A percentile compares a stretch with the other conserved stretches of the same genome.
These are phyloP conservation scores for Andrena bucephala DNA, from an alignment of 2,888 invertebrate species.

Conservation along the genomic window DNA sequence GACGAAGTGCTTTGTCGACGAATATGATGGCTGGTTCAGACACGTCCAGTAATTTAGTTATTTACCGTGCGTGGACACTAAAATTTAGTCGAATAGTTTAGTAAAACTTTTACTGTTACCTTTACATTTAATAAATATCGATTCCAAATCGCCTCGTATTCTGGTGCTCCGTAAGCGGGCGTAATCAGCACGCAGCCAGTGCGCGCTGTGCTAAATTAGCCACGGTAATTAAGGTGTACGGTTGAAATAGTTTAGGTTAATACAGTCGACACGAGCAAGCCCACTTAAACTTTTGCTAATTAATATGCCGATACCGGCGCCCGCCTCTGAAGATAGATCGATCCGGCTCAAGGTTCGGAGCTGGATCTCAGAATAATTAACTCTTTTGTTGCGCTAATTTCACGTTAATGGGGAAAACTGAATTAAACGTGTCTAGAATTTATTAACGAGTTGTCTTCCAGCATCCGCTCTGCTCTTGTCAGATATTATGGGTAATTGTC, in stretches of 20 bases:
- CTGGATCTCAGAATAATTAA: conserved; percentile 32
- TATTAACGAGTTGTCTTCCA: neutral
- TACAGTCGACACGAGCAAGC: conserved; percentile 4
- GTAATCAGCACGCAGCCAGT: neutral
- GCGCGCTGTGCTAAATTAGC: conserved; percentile 14
- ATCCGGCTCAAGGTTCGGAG: neutral
- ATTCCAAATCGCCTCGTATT: neutral
- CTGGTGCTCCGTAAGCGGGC: neutral
- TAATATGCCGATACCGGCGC: conserved; percentile 37
- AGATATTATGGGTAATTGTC: neutral
- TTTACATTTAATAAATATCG: no score
- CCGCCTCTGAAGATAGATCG: conserved; percentile 5
- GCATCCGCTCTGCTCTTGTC: neutral
- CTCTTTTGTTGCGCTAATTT: conserved; percentile 32
- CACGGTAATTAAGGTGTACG: conserved; percentile 8
- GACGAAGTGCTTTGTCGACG: no score
- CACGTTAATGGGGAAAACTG: neutral
- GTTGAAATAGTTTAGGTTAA: conserved; percentile 18
- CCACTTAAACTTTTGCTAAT: conserved; percentile 41
- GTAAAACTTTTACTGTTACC: no score
- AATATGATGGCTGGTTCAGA: no score
- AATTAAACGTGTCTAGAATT: conserved; percentile 14
- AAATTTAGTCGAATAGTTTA: no score
- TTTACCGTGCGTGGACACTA: no score
- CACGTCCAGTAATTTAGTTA: no score